These are phyloP conservation scores for Brevimyrus niger DNA, from an alignment of 2,113 vertebrate species.

Conservation along the genomic window DNA sequence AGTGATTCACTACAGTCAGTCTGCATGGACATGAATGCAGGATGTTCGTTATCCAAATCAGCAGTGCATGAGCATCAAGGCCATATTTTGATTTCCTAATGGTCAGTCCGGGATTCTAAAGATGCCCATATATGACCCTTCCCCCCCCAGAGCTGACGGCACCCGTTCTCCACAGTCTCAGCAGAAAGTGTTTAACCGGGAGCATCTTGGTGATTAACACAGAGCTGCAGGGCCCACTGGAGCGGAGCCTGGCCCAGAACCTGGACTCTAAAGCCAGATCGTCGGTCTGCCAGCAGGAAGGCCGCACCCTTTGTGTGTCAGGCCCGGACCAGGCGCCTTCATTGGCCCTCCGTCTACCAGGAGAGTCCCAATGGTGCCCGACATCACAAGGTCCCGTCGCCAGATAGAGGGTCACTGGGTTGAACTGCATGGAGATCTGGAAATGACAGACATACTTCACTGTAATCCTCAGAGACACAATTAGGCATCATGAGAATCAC, in stretches of 20 bases:
- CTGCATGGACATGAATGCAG: no score
- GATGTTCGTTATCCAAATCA: neutral
- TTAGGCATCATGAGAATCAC: neutral
- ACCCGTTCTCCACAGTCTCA: conserved; percentile 22
- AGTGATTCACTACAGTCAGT: neutral
- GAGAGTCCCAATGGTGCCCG: neutral
- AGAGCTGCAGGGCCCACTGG: neutral
- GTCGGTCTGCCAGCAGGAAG: neutral
- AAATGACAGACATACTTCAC: conserved; percentile 16
- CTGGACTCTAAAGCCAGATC: neutral
- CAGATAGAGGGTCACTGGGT: conserved; percentile 67
- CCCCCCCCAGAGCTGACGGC: neutral
- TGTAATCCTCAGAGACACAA: neutral
- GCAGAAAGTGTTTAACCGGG: conserved; percentile 28
- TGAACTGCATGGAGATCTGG: conserved; percentile 63
- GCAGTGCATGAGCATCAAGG: neutral
- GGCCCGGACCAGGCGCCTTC: neutral
- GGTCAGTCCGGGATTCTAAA: neutral
- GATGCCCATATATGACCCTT: neutral
- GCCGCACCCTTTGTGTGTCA: neutral
- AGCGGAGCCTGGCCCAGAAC: neutral
- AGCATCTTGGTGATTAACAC: neutral
- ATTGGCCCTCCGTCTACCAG: neutral
- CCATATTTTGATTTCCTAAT: neutral
- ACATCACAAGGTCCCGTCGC: conserved; percentile 43